These are phyloP conservation scores for Caenorhabditis elegans DNA, from an alignment of 1,140 invertebrate species.

Conservation along the genomic window WBcel235 BX284602.5:10356501-10357000, in stretches of 20 bases:
- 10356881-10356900: background rate
- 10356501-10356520: background rate
- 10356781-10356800: background rate
- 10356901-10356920: background rate
- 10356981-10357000: background rate
- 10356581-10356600: background rate
- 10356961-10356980: background rate
- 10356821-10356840: slow-evolving; percentile 2
- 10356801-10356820: slow-evolving; percentile 21
- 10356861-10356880: background rate
- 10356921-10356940: background rate
- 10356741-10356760: background rate
- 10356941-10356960: background rate
- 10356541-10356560: background rate
- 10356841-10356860: background rate
- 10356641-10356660: background rate
- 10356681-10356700: background rate
- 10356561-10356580: too few relatives aligned
- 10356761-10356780: background rate
- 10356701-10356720: background rate
- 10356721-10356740: background rate
- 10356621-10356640: background rate
- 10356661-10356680: background rate
- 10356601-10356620: background rate
- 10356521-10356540: background rate